Evolutionary conservation across 2,888 invertebrate genomes (phyloP).

Genomic region (Plutella xylostella): DNA sequence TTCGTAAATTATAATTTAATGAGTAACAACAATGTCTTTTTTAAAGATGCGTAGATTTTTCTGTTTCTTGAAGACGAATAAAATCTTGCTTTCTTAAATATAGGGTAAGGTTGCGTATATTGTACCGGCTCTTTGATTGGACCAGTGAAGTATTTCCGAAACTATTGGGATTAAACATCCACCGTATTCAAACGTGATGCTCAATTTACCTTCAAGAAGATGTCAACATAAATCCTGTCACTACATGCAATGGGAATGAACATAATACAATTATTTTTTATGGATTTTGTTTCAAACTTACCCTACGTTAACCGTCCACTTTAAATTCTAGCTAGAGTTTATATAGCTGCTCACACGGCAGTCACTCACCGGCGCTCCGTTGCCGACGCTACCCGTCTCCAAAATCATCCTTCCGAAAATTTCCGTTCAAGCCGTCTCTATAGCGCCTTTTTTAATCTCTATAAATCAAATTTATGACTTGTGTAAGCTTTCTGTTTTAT

Average conservation of each 20-base stretch:
- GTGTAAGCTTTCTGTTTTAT: constrained; percentile 71
- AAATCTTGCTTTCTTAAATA: no score
- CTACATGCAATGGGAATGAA: no score
- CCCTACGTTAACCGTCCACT: not conserved
- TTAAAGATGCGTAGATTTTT: not conserved
- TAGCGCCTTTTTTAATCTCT: constrained; percentile 71
- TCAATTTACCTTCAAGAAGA: no score
- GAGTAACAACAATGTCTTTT: not conserved
- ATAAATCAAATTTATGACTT: constrained; percentile 71
- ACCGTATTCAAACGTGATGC: no score
- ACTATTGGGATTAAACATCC: no score
- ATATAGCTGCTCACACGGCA: not conserved
- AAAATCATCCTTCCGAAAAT: constrained; percentile 67
- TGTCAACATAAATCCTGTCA: no score
- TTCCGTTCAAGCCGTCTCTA: constrained; percentile 66
- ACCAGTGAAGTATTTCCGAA: no score
- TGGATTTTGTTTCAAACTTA: not conserved
- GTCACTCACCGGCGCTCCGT: not conserved
- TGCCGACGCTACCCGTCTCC: constrained; percentile 54
- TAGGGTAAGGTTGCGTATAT: no score
- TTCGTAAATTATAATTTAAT: not conserved
- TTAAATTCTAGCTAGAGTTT: not conserved
- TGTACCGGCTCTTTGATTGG: no score
- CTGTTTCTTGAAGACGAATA: no score
- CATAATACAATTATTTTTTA: no score